Conservation (phyloP, 1,140 invertebrate species). For the Solenopsis invicta region DNA sequence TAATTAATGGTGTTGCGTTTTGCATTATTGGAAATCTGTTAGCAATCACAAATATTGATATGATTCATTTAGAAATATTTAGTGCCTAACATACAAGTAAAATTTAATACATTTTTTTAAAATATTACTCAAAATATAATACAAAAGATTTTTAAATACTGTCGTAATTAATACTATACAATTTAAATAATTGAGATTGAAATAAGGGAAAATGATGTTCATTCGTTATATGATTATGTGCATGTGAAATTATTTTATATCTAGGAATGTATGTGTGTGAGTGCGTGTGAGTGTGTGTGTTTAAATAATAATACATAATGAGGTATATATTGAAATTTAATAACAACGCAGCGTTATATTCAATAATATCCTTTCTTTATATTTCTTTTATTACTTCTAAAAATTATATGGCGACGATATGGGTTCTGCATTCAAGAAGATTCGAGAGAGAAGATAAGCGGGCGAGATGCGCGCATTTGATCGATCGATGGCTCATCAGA, state of each 20-base stretch:
- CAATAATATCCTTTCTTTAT: constrained; percentile 70
- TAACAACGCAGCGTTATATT: constrained; percentile 65
- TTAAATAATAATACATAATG: background rate
- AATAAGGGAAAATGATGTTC: background rate
- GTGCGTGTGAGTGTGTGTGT: too few relatives aligned
- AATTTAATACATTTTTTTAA: background rate
- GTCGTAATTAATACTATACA: background rate
- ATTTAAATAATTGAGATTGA: constrained; percentile 1
- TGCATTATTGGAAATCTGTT: background rate
- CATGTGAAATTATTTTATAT: constrained; percentile 14
- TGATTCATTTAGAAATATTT: background rate
- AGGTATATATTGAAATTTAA: constrained; percentile 52
- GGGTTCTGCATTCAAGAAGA: constrained; percentile 59
- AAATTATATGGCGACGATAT: constrained; percentile 81
- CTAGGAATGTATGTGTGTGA: background rate
- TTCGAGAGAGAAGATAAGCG: constrained; percentile 26
- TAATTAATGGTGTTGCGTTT: background rate
- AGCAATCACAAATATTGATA: constrained; percentile 11
- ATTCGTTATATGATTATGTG: background rate
- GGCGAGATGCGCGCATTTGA: background rate
- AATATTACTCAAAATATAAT: background rate
- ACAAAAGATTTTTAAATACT: constrained; percentile 16
- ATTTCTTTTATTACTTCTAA: constrained; percentile 79
- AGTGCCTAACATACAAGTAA: background rate
- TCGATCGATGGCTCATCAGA: background rate